Evolutionary conservation across 2,888 invertebrate species (phyloP), one percentile per base, ranked within the genome.

Genomic region (Andrena praecox): DNA sequence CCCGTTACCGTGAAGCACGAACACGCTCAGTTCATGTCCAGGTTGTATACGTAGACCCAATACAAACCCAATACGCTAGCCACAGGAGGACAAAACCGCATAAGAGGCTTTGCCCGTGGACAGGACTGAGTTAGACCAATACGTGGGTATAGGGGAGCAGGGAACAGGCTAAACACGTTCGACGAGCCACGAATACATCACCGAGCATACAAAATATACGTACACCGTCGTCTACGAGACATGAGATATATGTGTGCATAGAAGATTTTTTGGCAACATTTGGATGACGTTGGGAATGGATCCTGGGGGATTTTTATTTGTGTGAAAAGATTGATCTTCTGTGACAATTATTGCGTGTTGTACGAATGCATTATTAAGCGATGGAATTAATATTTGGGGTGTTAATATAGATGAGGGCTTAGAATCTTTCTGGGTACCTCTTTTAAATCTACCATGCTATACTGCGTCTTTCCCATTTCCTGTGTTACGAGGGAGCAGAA

Each of bases 21-120:
- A 52, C 20, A 52, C 52, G 52, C 52, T 52, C n/a, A 52, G 20
- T 20, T 52, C 52, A 52, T 42, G 42, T 42, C 52, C 52, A 52
- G 42, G 16, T 42, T 42, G 42, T 42, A 52, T 20, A 52, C 56
- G 24, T 10, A 24, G 24, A 56, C 24, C 56, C 56, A 56, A 24
- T 52, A 24, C 56, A 27, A 76, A 29, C 56, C 33, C 54, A 62
- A 80, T 60, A 71, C 62, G 71, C 64, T 42, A 31, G 62, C 42
- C 33, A 10, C 52, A 42, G 16, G 6, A 16, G 24, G 6, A 54
- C 52, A 33, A 54, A 67, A 67, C 67, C 67, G 52, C 67, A 48
- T 31, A n/a, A 48, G 64, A 48, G 52, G 42, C 42, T 42, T 27
- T 48, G 16, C 27, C 6, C 7, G 27, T 27, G 16, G 42, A 27